Percentiles rank a stretch among this genome's conserved stretches.
Conservation (phyloP, 2,113 vertebrate genomes). For the Picathartes gymnocephalus region DNA sequence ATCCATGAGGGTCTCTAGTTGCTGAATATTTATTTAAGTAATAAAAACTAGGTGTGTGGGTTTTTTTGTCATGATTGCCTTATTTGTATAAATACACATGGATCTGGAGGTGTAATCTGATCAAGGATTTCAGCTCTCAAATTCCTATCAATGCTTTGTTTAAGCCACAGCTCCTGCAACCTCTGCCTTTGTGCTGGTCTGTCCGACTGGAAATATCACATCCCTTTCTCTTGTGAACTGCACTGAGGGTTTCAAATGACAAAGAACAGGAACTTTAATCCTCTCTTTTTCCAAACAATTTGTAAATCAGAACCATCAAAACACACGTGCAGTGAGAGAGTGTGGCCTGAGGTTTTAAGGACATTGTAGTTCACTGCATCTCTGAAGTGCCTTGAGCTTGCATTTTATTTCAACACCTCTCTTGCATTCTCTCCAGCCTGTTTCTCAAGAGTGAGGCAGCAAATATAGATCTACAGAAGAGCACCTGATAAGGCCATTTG, state of each 20-base stretch:
- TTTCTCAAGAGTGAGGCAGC: background rate
- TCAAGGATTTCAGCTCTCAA: background rate
- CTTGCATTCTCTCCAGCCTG: background rate
- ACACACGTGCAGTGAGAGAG: background rate
- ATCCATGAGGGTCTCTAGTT: background rate
- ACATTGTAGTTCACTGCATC: constrained; percentile 16
- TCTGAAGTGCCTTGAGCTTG: constrained; percentile 6
- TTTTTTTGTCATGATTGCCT: background rate
- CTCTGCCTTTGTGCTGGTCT: background rate
- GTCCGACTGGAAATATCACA: background rate
- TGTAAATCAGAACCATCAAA: constrained; percentile 57
- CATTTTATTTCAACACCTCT: background rate
- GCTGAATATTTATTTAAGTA: background rate
- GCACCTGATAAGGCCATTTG: background rate
- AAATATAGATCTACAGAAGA: background rate
- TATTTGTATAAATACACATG: background rate
- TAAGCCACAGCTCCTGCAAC: background rate
- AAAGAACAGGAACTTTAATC: constrained; percentile 43
- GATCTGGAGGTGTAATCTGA: background rate
- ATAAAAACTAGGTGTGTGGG: background rate
- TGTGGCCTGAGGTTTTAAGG: constrained; percentile 3
- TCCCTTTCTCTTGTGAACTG: constrained; percentile 9
- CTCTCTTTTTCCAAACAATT: constrained; percentile 53
- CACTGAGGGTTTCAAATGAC: constrained; percentile 21
- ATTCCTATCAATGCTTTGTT: background rate